Evolutionary conservation across 2,888 invertebrate species (phyloP), one percentile per base, ranked within the genome.

Genomic region (Acrocera orbiculus): DNA sequence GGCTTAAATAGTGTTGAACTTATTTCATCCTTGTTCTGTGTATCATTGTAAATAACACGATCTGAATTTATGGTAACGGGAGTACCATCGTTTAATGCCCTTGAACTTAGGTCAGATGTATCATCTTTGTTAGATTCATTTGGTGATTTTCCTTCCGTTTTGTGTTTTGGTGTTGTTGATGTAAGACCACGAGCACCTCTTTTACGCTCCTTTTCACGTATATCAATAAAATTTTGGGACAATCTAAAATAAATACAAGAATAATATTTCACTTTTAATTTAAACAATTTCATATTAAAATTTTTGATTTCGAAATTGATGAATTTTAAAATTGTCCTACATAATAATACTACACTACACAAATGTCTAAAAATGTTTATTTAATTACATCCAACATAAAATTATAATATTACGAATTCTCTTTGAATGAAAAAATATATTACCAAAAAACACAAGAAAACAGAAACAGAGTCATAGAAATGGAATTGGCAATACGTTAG

Each of bases 151-250:
- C 44, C 44, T 29, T 45, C 42, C 26, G 40, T 16, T 33, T 43
- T 44, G 38, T 39, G 37, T 40, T 42, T 44, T 32, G 38, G 41
- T 27, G 47, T 45, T 17, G 46, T 39, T 28, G 48, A 40, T 29
- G 53, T 50, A 31, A 48, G 77, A 47, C 83, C 82, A 36, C 73
- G 69, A 40, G 85, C 80, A 37, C 85, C 81, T 44, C 82, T 67
- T 51, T 81, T 82, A 38, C 80, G 71, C 57, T 95, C 95, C 34
- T 85, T 69, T 50, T 96, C 95, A 34, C 86, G 69, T 35, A 89
- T 75, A 61, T 98, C 95, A 40, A 95, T 82, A 57, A 96, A 96
- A 45, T 81, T 81, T 59, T 85, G 82, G 3, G 92, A 80, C 58
- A 95, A 95, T 61, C 85, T 86, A 63, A 44, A 53, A 54, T 40